Conservation (phyloP, 2,113 vertebrate species). For the Paramisgurnus dabryanus region DNA sequence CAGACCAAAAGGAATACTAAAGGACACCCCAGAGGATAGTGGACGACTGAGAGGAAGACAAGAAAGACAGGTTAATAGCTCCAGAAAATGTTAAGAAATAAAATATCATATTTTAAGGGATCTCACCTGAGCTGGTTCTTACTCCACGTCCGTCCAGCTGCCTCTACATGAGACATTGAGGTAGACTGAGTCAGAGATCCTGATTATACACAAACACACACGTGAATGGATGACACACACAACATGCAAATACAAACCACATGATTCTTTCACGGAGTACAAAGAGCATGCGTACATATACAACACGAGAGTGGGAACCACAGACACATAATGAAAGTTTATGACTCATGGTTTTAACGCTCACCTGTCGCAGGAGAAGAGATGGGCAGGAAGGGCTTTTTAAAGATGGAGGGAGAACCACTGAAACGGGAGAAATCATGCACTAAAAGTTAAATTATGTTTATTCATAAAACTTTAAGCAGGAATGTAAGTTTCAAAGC, state of each 20-base stretch:
- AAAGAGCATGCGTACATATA: background rate
- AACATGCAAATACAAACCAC: constrained; percentile 38
- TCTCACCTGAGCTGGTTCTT: constrained; percentile 83
- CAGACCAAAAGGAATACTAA: constrained; percentile 93
- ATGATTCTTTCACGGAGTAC: background rate
- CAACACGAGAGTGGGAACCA: background rate
- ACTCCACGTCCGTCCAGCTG: constrained; percentile 83
- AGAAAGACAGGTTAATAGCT: background rate
- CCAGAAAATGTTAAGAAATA: background rate
- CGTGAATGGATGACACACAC: constrained; percentile 48
- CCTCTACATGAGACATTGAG: constrained; percentile 90
- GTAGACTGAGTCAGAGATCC: constrained; percentile 87
- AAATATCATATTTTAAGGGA: background rate
- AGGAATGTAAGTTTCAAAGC: no score
- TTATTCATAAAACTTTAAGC: no score
- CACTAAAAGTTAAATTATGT: no score
- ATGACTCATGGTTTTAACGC: constrained; percentile 2
- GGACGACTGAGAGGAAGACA: constrained; percentile 78
- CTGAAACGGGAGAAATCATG: constrained; percentile 55
- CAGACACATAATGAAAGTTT: background rate
- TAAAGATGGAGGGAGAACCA: constrained; percentile 84
- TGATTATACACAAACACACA: constrained; percentile 62
- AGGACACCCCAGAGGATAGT: constrained; percentile 86
- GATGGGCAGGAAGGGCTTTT: constrained; percentile 84
- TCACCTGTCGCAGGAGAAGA: constrained; percentile 80